Conservation (phyloP, 2,797 vertebrate species). For the Cynodonichthys magdalenae region DNA sequence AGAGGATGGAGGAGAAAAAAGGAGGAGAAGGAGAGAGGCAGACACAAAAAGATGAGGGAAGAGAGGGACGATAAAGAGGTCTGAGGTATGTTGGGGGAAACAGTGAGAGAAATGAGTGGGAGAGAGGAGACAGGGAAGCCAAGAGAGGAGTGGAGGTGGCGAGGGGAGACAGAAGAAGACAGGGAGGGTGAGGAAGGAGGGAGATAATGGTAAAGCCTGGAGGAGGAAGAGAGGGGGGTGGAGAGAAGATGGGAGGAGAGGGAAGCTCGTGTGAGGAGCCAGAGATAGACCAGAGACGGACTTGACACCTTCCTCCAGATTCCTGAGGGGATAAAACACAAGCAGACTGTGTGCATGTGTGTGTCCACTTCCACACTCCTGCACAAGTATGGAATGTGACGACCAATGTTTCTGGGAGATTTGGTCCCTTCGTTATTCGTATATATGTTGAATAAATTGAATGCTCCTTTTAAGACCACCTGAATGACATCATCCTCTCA, state of each 20-base stretch:
- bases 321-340: constrained; percentile 71
- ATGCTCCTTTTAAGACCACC: constrained; percentile 34
- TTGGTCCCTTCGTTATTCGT: constrained; percentile 46
- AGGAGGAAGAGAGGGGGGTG: constrained; percentile 61
- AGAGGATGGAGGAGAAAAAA: constrained; percentile 42
- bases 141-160: constrained; percentile 32
- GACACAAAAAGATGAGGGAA: constrained; percentile 49
- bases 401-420: constrained; percentile 44
- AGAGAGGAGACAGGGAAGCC: constrained; percentile 79
- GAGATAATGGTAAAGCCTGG: constrained; percentile 75
- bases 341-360: constrained; percentile 44
- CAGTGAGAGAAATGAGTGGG: constrained; percentile 59
- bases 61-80: constrained; percentile 54
- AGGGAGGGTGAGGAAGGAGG: constrained; percentile 72
- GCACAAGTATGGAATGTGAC: constrained; percentile 65
- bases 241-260: constrained; percentile 53
- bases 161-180: constrained; percentile 65
- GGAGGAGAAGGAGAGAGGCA: constrained; percentile 23
- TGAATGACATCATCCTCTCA: constrained; percentile 35
- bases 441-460: constrained; percentile 51
- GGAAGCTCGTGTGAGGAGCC: constrained; percentile 52
- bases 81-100: constrained; percentile 44
- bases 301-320: constrained; percentile 78
- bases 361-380: constrained; percentile 61
- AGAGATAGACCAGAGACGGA: constrained; percentile 77